Evolutionary conservation across 1,140 invertebrate species (phyloP), one percentile per base, ranked within the genome.

Genomic region (Marisa cornuarietis): DNA sequence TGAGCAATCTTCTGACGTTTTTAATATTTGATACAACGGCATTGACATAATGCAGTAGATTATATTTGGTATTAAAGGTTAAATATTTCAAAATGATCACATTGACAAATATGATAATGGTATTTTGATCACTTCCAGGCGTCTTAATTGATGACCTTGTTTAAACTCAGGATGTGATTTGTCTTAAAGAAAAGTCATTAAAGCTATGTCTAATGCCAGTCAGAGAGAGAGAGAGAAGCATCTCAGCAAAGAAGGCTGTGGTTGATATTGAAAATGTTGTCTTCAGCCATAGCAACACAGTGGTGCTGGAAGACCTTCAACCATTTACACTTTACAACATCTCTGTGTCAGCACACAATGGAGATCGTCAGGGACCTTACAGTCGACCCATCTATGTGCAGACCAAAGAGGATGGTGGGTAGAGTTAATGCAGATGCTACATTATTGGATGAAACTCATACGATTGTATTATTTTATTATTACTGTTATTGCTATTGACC

Each of bases 291-390:
- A 77, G 68, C 14, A 79, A 76, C 24, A 31, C 31, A 9, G 75
- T 71, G 7, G 71, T 74, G 3, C 18, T 84, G 63, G 14, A 54
- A 20, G 71, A 79, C 51, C 71, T 84, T 11, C 72, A 78, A 49
- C 72, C 83, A 6, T 84, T 82, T 54, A 82, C 83, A 1, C 76
- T 79, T 73, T 84, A 84, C 76, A 76, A 78, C 52, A 75, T 84
- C 10, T 74, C 81, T 18, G 79, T 82, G 31, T 76, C 78, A 18
- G 76, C 83, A 1, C 54, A 81, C 66, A 81, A 71, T 16, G 63
- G 22, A 31, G 68, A 71, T 51, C 14, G 49, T 0, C 49, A 71
- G 73, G 81, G 81, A 7, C 81, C 76, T 5, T 82, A 72, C 73
- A 80, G 81, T 58, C 76, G 73, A 51, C 79, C 83, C 18, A 71